phyloP scores from a whole-genome alignment of 2,888 invertebrate genomes.

The Agrochola lota region DNA sequence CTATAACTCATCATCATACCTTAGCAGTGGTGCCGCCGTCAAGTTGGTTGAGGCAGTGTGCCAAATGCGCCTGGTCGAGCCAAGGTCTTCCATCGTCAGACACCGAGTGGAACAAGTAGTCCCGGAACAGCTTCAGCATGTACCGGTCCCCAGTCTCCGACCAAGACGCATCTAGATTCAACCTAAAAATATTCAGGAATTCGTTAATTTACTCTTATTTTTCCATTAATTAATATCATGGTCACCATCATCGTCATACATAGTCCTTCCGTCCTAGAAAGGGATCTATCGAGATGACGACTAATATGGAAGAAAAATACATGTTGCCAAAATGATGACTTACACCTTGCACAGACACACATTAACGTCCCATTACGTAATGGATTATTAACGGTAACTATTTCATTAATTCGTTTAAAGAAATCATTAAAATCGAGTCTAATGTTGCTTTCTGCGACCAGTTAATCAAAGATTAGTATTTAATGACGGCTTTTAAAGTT shows the following conservation, averaged over 20 bases:
- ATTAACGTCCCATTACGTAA: too few relatives aligned
- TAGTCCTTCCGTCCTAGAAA: too few relatives aligned
- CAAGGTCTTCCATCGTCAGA: constrained; percentile 98
- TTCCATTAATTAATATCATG: background rate
- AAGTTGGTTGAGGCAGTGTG: constrained; percentile 97
- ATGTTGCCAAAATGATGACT: background rate
- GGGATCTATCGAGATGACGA: background rate
- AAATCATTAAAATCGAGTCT: too few relatives aligned
- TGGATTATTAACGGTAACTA: too few relatives aligned
- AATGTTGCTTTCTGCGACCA: too few relatives aligned
- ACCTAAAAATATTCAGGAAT: constrained; percentile 86
- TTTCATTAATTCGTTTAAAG: too few relatives aligned
- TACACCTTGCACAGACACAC: too few relatives aligned
- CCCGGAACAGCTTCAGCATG: constrained; percentile 99
- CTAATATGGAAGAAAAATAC: background rate
- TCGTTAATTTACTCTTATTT: background rate
- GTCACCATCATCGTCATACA: background rate
- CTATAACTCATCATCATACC: constrained; percentile 82
- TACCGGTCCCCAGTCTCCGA: constrained; percentile 99
- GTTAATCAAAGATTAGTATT: too few relatives aligned
- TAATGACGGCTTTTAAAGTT: too few relatives aligned
- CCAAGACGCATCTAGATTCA: constrained; percentile 98
- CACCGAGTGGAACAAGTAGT: constrained; percentile 99
- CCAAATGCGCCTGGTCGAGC: constrained; percentile 98
- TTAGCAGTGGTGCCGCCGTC: constrained; percentile 95